phyloP scores from a whole-genome alignment of 2,888 invertebrate genomes.

The Lathronympha strigana region DNA sequence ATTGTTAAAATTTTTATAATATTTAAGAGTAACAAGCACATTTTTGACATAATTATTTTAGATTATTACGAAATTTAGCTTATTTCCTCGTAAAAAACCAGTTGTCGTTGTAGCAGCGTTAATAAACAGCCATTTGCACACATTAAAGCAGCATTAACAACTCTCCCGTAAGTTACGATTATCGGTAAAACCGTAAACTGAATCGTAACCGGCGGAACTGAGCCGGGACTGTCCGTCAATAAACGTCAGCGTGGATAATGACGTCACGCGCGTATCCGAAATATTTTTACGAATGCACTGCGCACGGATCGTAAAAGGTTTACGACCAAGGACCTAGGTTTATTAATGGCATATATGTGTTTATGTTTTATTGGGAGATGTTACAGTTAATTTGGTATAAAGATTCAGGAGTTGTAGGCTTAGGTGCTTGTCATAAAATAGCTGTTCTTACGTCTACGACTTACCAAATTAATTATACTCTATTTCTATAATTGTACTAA shows the following conservation, averaged over 20 bases:
- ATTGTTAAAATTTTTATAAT: too few species aligned
- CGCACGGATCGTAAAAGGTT: constrained; percentile 75
- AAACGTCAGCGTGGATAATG: constrained; percentile 63
- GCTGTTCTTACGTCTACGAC: background rate
- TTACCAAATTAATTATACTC: background rate
- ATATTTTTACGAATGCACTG: constrained; percentile 78
- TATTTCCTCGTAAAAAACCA: constrained; percentile 12
- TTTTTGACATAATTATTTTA: background rate
- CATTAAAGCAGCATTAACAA: constrained; percentile 41
- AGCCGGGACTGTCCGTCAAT: constrained; percentile 49
- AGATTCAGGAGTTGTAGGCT: constrained; percentile 27
- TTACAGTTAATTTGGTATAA: constrained; percentile 39
- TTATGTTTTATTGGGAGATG: constrained; percentile 40
- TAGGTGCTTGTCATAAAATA: constrained; percentile 15
- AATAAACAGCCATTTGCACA: constrained; percentile 41
- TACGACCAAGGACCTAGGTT: constrained; percentile 65
- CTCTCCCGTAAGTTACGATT: constrained; percentile 42
- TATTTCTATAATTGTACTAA: background rate
- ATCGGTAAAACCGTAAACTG: constrained; percentile 44
- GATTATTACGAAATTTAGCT: background rate
- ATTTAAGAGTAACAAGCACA: too few species aligned
- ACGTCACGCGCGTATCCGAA: constrained; percentile 69
- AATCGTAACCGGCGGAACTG: constrained; percentile 34
- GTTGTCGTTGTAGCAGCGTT: constrained; percentile 15
- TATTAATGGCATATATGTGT: constrained; percentile 66